phyloP scores from a whole-genome alignment of 2,113 vertebrate genomes.

The Phalacrocorax brasilianus region DNA sequence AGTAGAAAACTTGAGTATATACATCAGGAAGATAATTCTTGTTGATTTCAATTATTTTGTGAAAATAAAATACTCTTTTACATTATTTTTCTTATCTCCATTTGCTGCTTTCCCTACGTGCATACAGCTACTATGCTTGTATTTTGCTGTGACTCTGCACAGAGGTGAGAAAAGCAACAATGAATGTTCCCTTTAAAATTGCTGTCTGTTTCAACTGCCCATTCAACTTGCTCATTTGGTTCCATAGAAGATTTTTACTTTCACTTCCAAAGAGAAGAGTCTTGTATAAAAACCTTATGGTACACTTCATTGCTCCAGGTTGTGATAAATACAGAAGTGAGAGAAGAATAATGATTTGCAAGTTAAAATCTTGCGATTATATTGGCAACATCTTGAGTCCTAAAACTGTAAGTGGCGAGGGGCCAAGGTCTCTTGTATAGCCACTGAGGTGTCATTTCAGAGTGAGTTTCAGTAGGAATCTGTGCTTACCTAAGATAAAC shows the following conservation, averaged over 20 bases:
- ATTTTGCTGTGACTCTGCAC: background rate
- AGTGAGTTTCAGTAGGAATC: background rate
- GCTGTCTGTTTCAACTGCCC: background rate
- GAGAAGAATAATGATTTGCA: background rate
- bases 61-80: background rate
- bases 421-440: background rate
- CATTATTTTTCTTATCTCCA: background rate
- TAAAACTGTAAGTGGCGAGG: background rate
- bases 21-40: background rate
- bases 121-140: background rate
- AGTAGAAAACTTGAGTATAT: background rate
- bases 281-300: background rate
- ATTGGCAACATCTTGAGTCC: background rate
- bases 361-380: background rate
- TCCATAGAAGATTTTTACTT: background rate
- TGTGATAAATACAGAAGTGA: background rate
- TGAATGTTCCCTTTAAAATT: background rate
- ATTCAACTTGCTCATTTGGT: background rate
- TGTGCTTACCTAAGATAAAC: background rate
- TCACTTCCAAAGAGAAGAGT: background rate
- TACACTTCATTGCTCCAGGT: background rate
- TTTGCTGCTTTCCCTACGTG: background rate
- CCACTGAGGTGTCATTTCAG: background rate
- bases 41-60: background rate
- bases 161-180: slow-evolving; percentile 12